Base-by-base conservation (phyloP, 2,113 vertebrate species). In the Gorsachius goisagi region DNA sequence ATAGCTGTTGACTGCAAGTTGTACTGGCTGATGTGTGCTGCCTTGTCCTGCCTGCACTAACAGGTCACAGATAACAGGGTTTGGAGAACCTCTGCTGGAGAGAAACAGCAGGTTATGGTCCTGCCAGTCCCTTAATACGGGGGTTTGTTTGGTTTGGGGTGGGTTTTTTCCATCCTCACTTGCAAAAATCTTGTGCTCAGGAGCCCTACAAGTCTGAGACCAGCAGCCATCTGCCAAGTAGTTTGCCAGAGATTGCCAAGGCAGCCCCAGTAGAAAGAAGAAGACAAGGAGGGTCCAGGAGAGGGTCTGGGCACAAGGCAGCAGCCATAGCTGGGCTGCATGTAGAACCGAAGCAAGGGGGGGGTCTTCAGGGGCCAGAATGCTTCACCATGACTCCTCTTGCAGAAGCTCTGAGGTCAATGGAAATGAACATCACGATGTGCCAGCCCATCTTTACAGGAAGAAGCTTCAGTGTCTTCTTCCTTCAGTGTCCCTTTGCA, bases 121-220 rank as follows among this genome's bases (percentile, higher is more conserved):
- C 66, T 92, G 59, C 30, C 49, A 49, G 14, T 9, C 30, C 27
- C 77, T 72, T 63, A 5, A 19, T 12, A 6, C 15, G 56, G 14
- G 26, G 15, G 5, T 3, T 18, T 12, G 17, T 53, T 37, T 7
- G 18, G 6, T 9, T 2, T 33, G 37, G 3, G 1, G 1, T 15
- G 14, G 14, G 63, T 52, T 76, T 64, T 39, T 35, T 5, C 10
- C 20, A 78, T 81, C 32, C 71, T 66, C 26, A 23, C 17, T 64
- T 82, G 28, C 9, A 35, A 72, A 83, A 89, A 53, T 0, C 37
- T 67, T 45, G 35, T n/a, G 64, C 67, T 63, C 18, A 85, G 47
- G n/a, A 67, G 41, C 45, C 3, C 37, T 28, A 35, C 47, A 74
- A 56, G 45, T 85, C 64, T 83, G 75, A 39, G 33, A 55, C 3